Conservation (phyloP, 1,140 invertebrate genomes). For the Hyposmocoma kahamanoa region DNA sequence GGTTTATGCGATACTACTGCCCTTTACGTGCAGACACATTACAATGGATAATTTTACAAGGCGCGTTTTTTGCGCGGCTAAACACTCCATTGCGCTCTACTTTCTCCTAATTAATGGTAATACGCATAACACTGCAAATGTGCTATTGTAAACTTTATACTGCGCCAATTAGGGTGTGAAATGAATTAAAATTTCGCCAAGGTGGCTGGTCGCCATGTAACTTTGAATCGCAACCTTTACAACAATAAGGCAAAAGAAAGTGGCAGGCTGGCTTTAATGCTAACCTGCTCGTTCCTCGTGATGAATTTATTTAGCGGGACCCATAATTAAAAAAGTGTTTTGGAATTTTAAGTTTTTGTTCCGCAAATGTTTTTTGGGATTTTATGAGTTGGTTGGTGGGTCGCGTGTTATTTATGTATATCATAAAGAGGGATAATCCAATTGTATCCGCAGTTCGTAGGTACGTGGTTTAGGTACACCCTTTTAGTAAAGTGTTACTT, state of each 20-base stretch:
- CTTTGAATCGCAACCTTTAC: constrained; percentile 11
- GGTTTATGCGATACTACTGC: constrained; percentile 12
- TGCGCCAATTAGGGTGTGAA: not conserved
- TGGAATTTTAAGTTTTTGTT: not conserved
- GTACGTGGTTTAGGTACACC: too few relatives aligned
- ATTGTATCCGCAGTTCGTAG: too few relatives aligned
- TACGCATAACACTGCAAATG: constrained; percentile 6
- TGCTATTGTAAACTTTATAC: not conserved
- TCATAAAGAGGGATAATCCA: too few relatives aligned
- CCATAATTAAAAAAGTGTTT: not conserved
- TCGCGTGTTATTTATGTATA: too few relatives aligned
- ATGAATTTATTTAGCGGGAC: not conserved
- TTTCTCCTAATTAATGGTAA: constrained; percentile 48
- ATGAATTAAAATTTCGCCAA: too few relatives aligned
- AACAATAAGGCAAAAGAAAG: constrained; percentile 16
- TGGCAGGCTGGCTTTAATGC: not conserved
- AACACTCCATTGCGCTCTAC: constrained; percentile 27
- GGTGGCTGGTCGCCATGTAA: not conserved
- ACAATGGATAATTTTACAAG: constrained; percentile 21
- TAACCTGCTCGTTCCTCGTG: not conserved
- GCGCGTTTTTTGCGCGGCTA: constrained; percentile 22
- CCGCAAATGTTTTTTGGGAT: too few relatives aligned
- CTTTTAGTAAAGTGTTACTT: too few relatives aligned
- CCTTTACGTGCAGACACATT: constrained; percentile 31
- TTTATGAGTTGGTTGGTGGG: too few relatives aligned